phyloP scores from a whole-genome alignment of 2,888 invertebrate species.

The Dynastes hyllus region DNA sequence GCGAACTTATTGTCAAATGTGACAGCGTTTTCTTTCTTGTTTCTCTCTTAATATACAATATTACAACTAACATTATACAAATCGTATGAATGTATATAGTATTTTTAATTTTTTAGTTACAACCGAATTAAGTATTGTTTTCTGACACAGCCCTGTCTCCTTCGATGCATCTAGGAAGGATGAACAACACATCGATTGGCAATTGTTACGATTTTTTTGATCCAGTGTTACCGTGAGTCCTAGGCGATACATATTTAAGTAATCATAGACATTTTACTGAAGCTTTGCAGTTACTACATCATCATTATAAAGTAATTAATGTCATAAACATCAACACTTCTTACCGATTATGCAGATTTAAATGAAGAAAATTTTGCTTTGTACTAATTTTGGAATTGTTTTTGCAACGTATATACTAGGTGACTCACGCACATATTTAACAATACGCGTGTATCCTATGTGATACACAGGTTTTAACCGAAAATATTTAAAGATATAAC shows the following conservation, averaged over 20 bases:
- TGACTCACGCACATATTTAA: no score
- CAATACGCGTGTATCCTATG: no score
- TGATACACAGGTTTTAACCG: no score
- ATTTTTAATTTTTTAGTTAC: conserved; percentile 56
- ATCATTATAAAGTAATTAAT: background rate
- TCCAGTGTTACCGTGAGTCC: background rate
- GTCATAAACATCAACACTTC: background rate
- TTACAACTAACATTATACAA: conserved; percentile 7
- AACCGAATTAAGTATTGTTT: conserved; percentile 62
- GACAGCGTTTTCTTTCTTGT: conserved; percentile 59
- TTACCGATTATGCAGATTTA: no score
- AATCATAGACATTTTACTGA: no score
- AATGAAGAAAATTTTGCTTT: no score
- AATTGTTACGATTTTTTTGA: background rate
- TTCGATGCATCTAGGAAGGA: background rate
- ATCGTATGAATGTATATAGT: conserved; percentile 1
- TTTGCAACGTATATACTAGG: no score
- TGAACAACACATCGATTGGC: background rate
- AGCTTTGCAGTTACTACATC: no score
- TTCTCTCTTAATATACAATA: background rate
- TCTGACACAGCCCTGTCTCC: conserved; percentile 64
- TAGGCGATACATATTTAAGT: background rate
- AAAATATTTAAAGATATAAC: background rate
- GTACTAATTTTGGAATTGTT: no score
- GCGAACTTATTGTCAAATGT: conserved; percentile 65